Conservation (phyloP, 2,888 invertebrate species). For the Drosophila pseudotakahashii region DNA sequence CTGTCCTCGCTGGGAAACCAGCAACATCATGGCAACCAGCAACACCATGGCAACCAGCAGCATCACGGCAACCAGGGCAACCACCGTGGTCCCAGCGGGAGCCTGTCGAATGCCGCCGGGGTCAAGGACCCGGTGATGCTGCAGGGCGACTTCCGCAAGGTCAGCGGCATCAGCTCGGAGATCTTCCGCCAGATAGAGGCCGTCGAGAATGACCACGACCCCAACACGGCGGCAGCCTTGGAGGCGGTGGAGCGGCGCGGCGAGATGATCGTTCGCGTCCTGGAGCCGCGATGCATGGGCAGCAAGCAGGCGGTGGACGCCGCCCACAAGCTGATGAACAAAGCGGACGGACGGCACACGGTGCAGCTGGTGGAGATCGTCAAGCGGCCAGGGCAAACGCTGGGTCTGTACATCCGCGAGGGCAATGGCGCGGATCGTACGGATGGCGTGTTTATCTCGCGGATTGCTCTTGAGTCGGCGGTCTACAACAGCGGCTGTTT, state of each 20-base stretch:
- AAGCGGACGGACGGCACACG: slow-evolving; percentile 88
- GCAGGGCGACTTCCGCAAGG: slow-evolving; percentile 97
- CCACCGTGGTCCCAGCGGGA: slow-evolving; percentile 66
- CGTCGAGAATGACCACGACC: slow-evolving; percentile 97
- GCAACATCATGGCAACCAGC: slow-evolving; percentile 84
- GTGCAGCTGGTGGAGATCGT: slow-evolving; percentile 98
- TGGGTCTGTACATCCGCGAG: slow-evolving; percentile 98
- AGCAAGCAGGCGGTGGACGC: slow-evolving; percentile 94
- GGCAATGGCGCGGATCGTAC: slow-evolving; percentile 98
- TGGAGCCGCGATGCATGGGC: slow-evolving; percentile 94
- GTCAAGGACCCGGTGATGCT: slow-evolving; percentile 90
- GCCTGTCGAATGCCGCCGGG: slow-evolving; percentile 52
- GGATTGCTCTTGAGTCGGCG: slow-evolving; percentile 96
- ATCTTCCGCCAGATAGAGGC: slow-evolving; percentile 98
- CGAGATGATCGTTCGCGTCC: slow-evolving; percentile 97
- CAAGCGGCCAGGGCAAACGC: slow-evolving; percentile 98
- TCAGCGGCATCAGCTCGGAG: slow-evolving; percentile 97
- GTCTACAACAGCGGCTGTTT: slow-evolving; percentile 98
- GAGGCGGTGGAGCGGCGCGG: slow-evolving; percentile 96
- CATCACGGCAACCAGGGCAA: slow-evolving; percentile 84
- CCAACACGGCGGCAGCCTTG: slow-evolving; percentile 95
- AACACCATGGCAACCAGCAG: slow-evolving; percentile 74
- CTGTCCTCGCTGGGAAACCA: slow-evolving; percentile 85
- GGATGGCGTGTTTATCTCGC: slow-evolving; percentile 98
- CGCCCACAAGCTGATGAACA: slow-evolving; percentile 92